These are phyloP conservation scores for Anabas testudineus DNA, from an alignment of 2,797 vertebrate species.

Conservation along the genomic window DNA sequence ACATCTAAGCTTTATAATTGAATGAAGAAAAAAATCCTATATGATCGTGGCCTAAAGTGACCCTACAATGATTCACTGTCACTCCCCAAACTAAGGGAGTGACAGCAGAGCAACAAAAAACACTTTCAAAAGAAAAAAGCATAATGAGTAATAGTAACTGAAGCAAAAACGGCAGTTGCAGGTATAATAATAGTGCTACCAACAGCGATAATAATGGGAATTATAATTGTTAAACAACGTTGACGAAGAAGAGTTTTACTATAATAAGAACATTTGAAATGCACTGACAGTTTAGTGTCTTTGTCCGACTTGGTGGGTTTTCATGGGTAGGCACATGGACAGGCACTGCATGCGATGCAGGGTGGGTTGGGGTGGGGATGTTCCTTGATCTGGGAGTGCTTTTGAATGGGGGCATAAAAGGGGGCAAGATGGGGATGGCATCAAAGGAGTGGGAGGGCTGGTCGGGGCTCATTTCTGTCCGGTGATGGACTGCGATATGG, in stretches of 20 bases:
- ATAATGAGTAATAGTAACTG: slow-evolving; percentile 79
- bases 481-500: slow-evolving; percentile 97
- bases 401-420: slow-evolving; percentile 48
- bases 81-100: slow-evolving; percentile 45
- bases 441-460: slow-evolving; percentile 50
- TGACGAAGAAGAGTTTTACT: slow-evolving; percentile 76
- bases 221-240: slow-evolving; percentile 66
- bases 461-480: slow-evolving; percentile 88
- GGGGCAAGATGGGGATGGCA: slow-evolving; percentile 39
- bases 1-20: slow-evolving; percentile 44
- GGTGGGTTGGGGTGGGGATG: slow-evolving; percentile 50
- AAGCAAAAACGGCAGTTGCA: slow-evolving; percentile 73
- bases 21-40: slow-evolving; percentile 34
- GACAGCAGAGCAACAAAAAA: slow-evolving; percentile 49
- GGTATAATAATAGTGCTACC: slow-evolving; percentile 76
- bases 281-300: slow-evolving; percentile 83
- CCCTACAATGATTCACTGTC: slow-evolving; percentile 61
- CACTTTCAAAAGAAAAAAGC: slow-evolving; percentile 69
- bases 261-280: slow-evolving; percentile 81
- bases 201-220: slow-evolving; percentile 79
- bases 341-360: slow-evolving; percentile 93
- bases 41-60: slow-evolving; percentile 52
- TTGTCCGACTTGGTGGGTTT: slow-evolving; percentile 81
- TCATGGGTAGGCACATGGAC: slow-evolving; percentile 91
- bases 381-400: slow-evolving; percentile 69